phyloP scores from a whole-genome alignment of 2,797 vertebrate species.

The Peromyscus eremicus region DNA sequence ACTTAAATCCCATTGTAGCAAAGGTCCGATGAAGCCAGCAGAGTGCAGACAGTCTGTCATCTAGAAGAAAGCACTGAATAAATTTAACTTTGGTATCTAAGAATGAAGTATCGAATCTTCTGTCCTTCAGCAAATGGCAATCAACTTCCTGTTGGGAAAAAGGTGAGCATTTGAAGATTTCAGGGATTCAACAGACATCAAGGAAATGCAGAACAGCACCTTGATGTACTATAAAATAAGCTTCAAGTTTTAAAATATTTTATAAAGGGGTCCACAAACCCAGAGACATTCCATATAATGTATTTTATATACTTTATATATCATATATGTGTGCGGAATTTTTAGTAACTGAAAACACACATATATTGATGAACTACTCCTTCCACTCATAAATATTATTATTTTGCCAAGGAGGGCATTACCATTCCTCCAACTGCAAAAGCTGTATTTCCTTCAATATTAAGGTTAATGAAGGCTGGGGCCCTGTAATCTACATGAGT shows the following conservation, averaged over 20 bases:
- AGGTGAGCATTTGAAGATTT: conserved; percentile 4
- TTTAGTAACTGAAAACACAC: background rate
- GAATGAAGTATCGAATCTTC: background rate
- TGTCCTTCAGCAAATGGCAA: conserved; percentile 1
- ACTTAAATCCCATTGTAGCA: conserved; percentile 31
- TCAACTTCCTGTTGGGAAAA: background rate
- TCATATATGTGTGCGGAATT: background rate
- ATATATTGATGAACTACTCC: background rate
- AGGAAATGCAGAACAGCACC: background rate
- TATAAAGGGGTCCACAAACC: background rate
- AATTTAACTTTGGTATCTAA: background rate
- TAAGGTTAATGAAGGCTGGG: conserved; percentile 83
- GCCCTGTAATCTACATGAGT: conserved; percentile 80
- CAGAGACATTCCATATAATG: background rate
- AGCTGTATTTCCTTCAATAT: conserved; percentile 79
- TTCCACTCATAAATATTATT: background rate
- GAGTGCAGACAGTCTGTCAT: background rate
- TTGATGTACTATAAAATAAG: background rate
- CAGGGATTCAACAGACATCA: background rate
- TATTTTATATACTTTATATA: background rate
- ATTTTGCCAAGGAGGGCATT: background rate
- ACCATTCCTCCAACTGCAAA: conserved; percentile 40
- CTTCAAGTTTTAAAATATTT: background rate
- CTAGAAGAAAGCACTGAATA: background rate
- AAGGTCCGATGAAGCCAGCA: background rate